Conservation (phyloP, 2,888 invertebrate genomes). For the Athalia rosae region DNA sequence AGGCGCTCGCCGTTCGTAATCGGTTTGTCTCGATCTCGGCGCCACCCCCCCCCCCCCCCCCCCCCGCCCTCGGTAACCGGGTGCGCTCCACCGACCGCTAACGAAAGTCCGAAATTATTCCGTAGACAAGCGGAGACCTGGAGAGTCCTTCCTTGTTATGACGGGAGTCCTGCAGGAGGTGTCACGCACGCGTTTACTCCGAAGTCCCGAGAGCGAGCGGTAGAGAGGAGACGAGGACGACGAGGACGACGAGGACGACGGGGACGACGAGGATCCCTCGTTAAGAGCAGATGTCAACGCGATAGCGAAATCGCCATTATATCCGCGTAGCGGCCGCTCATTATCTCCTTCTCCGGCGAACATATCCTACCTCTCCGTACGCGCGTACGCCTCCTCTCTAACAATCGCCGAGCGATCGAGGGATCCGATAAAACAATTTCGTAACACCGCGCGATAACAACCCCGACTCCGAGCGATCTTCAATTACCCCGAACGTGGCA, state of each 20-base stretch:
- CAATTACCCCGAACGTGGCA: conserved; percentile 34
- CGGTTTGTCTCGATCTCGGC: conserved; percentile 32
- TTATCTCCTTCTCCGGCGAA: conserved; percentile 30
- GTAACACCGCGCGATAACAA: conserved; percentile 33
- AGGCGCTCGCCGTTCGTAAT: conserved; percentile 18
- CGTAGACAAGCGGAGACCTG: too few relatives aligned
- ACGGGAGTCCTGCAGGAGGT: conserved; percentile 26
- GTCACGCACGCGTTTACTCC: conserved; percentile 43
- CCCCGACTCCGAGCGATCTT: conserved; percentile 24
- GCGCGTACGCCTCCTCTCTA: conserved; percentile 5
- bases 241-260: conserved; percentile 43
- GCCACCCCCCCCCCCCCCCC: conserved; percentile 40
- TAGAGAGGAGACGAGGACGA: conserved; percentile 7
- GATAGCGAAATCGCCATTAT: conserved; percentile 44
- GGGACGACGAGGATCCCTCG: conserved; percentile 41
- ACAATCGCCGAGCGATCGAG: conserved; percentile 35
- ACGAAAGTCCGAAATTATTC: too few relatives aligned
- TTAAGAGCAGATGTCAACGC: conserved; percentile 46
- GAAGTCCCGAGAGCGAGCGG: neutral
- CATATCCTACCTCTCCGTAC: neutral
- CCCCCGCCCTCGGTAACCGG: conserved; percentile 31
- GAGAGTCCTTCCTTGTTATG: conserved; percentile 22
- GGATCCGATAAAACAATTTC: conserved; percentile 38
- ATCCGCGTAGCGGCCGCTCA: conserved; percentile 43
- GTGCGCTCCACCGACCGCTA: conserved; percentile 16